Evolutionary conservation across 2,888 invertebrate species (phyloP).

Genomic region (Ptychoptera contaminata): DNA sequence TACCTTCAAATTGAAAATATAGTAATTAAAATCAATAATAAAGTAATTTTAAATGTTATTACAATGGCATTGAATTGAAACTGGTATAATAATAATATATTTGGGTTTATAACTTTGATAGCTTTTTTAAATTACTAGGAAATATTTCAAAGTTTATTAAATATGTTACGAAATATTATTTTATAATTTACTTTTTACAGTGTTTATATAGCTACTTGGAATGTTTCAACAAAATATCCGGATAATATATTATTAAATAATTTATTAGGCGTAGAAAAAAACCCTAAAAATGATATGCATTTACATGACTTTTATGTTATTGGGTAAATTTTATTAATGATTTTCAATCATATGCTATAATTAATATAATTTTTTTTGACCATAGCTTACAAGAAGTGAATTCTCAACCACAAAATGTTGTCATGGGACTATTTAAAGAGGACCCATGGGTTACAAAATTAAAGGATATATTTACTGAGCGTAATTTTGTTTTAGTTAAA

Average conservation of each 20-base stretch:
- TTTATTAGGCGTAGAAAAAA: constrained; percentile 48
- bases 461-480: constrained; percentile 48
- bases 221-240: constrained; percentile 69
- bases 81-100: too few relatives aligned
- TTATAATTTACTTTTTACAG: constrained; percentile 30
- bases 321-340: constrained; percentile 38
- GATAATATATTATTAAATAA: constrained; percentile 55
- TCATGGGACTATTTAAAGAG: constrained; percentile 64
- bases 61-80: too few relatives aligned
- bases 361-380: constrained; percentile 5
- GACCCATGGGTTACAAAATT: constrained; percentile 73
- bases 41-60: too few relatives aligned
- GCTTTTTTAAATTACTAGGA: too few relatives aligned
- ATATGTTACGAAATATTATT: too few relatives aligned
- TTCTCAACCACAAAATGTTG: constrained; percentile 69
- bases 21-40: too few relatives aligned
- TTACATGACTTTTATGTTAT: constrained; percentile 74
- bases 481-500: constrained; percentile 63
- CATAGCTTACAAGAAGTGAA: constrained; percentile 75
- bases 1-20: too few relatives aligned
- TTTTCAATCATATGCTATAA: not conserved
- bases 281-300: constrained; percentile 41
- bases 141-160: too few relatives aligned
- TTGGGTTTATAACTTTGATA: too few relatives aligned
- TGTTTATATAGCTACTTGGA: constrained; percentile 76